Evolutionary conservation across 2,888 invertebrate species (phyloP).

Genomic region (Camptogramma bilineatum): DNA sequence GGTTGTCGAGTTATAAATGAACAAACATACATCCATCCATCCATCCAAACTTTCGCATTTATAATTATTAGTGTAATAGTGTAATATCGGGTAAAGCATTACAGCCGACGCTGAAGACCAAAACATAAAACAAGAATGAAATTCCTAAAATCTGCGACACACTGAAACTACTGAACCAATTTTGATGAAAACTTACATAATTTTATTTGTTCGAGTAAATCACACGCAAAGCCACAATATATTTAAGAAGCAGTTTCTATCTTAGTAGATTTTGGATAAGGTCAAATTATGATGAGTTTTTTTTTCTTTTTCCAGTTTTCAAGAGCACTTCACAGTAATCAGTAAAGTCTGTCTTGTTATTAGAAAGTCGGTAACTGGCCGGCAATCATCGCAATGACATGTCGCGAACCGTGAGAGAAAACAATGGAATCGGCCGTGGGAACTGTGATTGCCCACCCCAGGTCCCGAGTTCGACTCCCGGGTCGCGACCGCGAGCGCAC

Average conservation of each 20-base stretch:
- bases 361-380: constrained; percentile 62
- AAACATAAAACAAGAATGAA: no score
- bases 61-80: no score
- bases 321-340: constrained; percentile 1
- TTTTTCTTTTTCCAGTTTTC: not conserved
- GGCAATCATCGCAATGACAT: constrained; percentile 77
- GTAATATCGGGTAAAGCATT: no score
- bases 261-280: no score
- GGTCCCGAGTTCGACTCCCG: constrained; percentile 69
- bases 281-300: not conserved
- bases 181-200: no score
- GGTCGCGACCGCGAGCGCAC: constrained; percentile 55
- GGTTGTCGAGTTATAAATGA: no score
- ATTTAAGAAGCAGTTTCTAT: no score
- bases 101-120: no score
- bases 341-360: constrained; percentile 55
- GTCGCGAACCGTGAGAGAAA: constrained; percentile 80
- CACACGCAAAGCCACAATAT: no score
- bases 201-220: no score
- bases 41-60: no score
- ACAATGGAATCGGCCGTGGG: constrained; percentile 74
- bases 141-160: not conserved
- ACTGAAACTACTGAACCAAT: not conserved
- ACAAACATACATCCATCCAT: no score
- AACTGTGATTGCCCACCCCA: constrained; percentile 76